Conservation (phyloP, 2,888 invertebrate species). For the Drosophila fungiperda region DNA sequence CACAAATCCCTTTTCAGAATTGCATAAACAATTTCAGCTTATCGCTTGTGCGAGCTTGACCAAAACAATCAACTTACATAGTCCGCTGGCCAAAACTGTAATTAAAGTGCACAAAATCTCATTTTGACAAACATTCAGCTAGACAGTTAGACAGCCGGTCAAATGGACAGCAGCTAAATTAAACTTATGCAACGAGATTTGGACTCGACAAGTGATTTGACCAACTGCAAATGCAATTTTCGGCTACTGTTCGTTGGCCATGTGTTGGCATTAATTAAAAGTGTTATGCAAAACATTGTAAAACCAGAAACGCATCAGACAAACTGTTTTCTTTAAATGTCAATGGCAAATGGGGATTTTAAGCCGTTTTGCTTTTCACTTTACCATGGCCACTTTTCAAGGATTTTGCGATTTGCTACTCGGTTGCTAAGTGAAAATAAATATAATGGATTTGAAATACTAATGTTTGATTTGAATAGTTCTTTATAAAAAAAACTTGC, state of each 20-base stretch:
- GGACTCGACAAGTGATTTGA: slow-evolving; percentile 22
- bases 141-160: not conserved
- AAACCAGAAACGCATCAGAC: slow-evolving; percentile 47
- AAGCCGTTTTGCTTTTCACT: slow-evolving; percentile 5
- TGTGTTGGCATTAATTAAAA: slow-evolving; percentile 75
- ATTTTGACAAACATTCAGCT: slow-evolving; percentile 16
- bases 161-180: slow-evolving; percentile 37
- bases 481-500: not conserved
- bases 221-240: slow-evolving; percentile 24
- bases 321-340: slow-evolving; percentile 14
- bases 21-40: slow-evolving; percentile 48
- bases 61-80: slow-evolving; percentile 31
- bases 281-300: slow-evolving; percentile 63
- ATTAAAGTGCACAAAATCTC: slow-evolving; percentile 50
- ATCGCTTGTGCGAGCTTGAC: slow-evolving; percentile 13
- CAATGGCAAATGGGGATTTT: slow-evolving; percentile 28
- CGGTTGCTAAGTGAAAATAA: slow-evolving; percentile 8
- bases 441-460: not conserved
- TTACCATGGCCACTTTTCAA: slow-evolving; percentile 35
- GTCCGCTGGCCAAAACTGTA: slow-evolving; percentile 22
- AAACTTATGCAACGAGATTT: slow-evolving; percentile 60
- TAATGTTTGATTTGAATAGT: not conserved
- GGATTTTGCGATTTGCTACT: slow-evolving; percentile 21
- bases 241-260: slow-evolving; percentile 7
- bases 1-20: slow-evolving; percentile 23